A percentile compares a stretch with the other conserved stretches of the same genome.
Conservation (phyloP, 2,888 invertebrate genomes). For the Polymixis flavicincta region DNA sequence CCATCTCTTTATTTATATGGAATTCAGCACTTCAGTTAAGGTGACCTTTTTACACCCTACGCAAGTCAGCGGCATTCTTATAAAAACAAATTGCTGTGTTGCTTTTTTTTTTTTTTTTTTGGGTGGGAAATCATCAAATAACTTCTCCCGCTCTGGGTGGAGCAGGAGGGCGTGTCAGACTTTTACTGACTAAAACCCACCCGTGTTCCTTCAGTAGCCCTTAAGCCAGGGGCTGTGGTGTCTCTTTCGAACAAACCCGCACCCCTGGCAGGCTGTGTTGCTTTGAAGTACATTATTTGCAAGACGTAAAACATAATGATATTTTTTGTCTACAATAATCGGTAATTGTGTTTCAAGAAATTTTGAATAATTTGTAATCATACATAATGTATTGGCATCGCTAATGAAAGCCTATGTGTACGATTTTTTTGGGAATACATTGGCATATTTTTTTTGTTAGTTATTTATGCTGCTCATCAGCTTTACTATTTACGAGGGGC, state of each 20-base stretch:
- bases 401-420: neutral
- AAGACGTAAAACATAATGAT: neutral
- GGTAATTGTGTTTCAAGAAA: slow-evolving; percentile 33
- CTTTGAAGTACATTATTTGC: slow-evolving; percentile 17
- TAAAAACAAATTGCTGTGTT: slow-evolving; percentile 13
- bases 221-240: too few species aligned
- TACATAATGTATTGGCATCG: slow-evolving; percentile 8
- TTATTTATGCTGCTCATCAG: neutral
- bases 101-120: too few species aligned
- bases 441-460: neutral
- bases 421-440: neutral
- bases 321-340: slow-evolving; percentile 15
- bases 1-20: slow-evolving; percentile 27
- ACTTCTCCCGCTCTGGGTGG: too few species aligned
- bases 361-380: slow-evolving; percentile 16
- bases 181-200: too few species aligned
- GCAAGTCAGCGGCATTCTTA: slow-evolving; percentile 4
- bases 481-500: neutral
- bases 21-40: slow-evolving; percentile 14
- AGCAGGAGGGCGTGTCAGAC: too few species aligned
- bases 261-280: too few species aligned
- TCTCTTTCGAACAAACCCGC: too few species aligned
- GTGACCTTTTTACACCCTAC: slow-evolving; percentile 26
- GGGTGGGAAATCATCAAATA: too few species aligned
- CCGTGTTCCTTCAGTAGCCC: too few species aligned